Evolutionary conservation across 37 sponge, comb jelly and placozoan genomes (phyloP).

Genomic region (Aphrocallistes beatrix): DNA sequence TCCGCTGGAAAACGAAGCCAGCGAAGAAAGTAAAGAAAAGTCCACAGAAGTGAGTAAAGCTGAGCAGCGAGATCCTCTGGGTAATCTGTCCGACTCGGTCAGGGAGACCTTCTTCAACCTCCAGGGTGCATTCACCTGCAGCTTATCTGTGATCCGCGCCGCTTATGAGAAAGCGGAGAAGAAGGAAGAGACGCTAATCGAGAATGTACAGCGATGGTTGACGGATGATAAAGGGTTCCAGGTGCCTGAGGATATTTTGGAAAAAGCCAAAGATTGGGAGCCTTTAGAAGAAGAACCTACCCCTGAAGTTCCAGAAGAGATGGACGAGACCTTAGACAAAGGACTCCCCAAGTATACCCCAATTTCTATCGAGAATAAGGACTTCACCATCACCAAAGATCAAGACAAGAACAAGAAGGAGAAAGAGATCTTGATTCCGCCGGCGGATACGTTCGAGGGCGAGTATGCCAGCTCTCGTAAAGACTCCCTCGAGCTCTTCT

Average conservation of each 20-base stretch:
- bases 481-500: background rate
- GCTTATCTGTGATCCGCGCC: conserved; percentile 44
- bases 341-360: conserved; percentile 2
- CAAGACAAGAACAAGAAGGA: background rate
- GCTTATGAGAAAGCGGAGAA: conserved; percentile 39
- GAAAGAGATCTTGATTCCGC: background rate
- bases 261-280: background rate
- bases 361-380: background rate
- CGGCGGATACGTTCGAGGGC: background rate
- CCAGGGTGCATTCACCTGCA: conserved; percentile 58
- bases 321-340: conserved; percentile 8
- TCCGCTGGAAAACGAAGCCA: background rate
- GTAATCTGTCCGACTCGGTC: background rate
- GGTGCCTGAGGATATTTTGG: background rate
- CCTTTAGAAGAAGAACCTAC: background rate
- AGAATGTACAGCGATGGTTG: background rate
- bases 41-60: background rate
- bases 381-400: background rate
- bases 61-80: background rate
- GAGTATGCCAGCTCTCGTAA: background rate
- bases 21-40: background rate
- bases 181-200: background rate
- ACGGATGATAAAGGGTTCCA: conserved; percentile 7
- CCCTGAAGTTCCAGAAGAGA: background rate
- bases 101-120: conserved; percentile 21